These are phyloP conservation scores for Nemopilema nomurai DNA, from an alignment of 30 jellyfish, hydroid and myxozoan genomes.

Conservation along the genomic window DNA sequence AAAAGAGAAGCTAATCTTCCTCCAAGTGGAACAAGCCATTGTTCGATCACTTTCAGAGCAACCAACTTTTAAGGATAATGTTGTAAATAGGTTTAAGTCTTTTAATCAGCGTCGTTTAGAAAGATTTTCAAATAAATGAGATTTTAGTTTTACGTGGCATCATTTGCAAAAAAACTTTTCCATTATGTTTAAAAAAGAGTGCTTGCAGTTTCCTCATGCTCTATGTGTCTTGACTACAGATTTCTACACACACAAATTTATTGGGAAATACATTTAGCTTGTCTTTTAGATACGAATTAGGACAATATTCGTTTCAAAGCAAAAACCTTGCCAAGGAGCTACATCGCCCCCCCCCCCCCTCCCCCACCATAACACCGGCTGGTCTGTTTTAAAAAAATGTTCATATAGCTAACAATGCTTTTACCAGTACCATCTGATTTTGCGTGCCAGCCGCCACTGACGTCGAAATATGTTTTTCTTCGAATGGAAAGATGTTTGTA, in stretches of 20 bases:
- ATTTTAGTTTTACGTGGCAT: neutral
- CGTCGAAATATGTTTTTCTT: neutral
- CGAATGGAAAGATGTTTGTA: neutral
- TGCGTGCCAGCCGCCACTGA: constrained; percentile 29
- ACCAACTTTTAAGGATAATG: neutral
- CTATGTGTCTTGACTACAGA: neutral
- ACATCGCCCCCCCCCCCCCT: neutral
- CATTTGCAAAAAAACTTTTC: neutral
- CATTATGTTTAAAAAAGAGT: neutral
- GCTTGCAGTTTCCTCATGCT: neutral
- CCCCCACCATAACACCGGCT: neutral
- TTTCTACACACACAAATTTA: neutral
- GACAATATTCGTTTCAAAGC: neutral
- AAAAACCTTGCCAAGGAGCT: neutral
- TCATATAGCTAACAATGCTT: neutral
- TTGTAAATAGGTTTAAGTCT: neutral
- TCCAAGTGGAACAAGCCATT: constrained; percentile 21
- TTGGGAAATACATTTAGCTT: neutral
- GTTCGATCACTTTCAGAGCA: constrained; percentile 1
- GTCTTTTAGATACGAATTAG: neutral
- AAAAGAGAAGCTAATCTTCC: constrained; percentile 1
- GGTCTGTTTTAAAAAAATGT: neutral
- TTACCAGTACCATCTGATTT: constrained; percentile 7
- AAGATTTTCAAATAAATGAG: constrained; percentile 30
- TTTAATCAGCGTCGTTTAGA: constrained; percentile 11